phyloP scores from a whole-genome alignment of 2,797 vertebrate genomes.

The Otolemur crassicaudatus region DNA sequence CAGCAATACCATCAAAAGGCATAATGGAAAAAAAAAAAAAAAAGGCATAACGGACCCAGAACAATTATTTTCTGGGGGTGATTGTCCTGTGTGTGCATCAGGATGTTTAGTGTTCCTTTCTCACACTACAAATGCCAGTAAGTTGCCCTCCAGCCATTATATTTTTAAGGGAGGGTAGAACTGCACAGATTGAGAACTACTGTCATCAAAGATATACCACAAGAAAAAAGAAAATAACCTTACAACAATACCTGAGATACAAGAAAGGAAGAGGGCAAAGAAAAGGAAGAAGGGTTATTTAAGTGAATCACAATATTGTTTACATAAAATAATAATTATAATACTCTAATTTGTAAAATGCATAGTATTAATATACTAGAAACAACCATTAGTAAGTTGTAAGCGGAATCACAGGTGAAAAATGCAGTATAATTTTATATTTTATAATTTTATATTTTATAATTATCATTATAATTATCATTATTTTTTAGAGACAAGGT shows the following conservation, averaged over 20 bases:
- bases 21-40: no score
- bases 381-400: neutral
- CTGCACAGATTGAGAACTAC: neutral
- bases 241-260: neutral
- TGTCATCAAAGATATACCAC: neutral
- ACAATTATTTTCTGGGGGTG: neutral
- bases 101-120: neutral
- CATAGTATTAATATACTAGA: neutral
- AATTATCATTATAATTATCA: neutral
- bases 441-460: neutral
- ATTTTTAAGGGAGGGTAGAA: neutral
- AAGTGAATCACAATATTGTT: neutral
- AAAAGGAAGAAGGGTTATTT: neutral
- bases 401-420: neutral
- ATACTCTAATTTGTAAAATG: neutral
- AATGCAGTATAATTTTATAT: neutral
- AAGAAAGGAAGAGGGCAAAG: neutral
- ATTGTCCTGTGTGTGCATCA: neutral
- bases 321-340: neutral
- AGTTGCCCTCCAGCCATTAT: neutral
- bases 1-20: neutral
- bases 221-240: conserved; percentile 11
- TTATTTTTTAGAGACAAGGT: neutral
- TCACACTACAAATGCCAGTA: neutral
- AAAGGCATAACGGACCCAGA: neutral